Evolutionary conservation across 64 coral and sea anemone species (phyloP), one percentile per base, ranked within the genome.

Genomic region (Montipora capricornis): DNA sequence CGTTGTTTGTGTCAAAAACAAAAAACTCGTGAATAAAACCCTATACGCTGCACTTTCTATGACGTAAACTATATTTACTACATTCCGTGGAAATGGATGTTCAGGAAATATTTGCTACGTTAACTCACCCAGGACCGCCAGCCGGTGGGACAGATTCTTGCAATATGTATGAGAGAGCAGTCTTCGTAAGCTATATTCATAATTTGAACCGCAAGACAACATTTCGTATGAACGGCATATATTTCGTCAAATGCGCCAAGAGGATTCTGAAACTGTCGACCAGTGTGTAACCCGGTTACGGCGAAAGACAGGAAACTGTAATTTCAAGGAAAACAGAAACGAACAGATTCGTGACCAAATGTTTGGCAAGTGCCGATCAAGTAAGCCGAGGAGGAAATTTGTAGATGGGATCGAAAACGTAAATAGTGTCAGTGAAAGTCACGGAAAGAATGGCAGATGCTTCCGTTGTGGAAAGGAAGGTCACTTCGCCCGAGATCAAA

Each of bases 401-500:
- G 24, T 78, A 5, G 76, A 47, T 49, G 57, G 57, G 19, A 20
- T 49, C 49, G 80, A 52, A 58, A 24, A 8, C 7, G n/a, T 49
- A 11, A 58, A 53, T 8, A 58, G 57, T 16, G n/a, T 82, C 12
- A 53, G 19, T 58, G 49, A 11, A 37, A 37, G 37, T 37, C 37
- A 37, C 11, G 14, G 80, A 22, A 83, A 5, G 4, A 19, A 52
- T 37, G 80, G 20, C 44, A n/a, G 80, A 8, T 13, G 8, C 80
- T 83, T 22, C 80, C 50, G 80, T 69, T 87, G 84, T 19, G 62
- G 62, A 47, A 64, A 14, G 58, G 59, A 90, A 77, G 88, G 48
- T 22, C 75, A 79, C 59, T 90, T 90, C 60, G 75, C 19, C 17
- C 79, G 90, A 3, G 90, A 84, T 47, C 80, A 83, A 91, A 91